Percentiles rank a stretch among this genome's conserved stretches.
Evolutionary conservation across 1,140 invertebrate genomes (phyloP).

Genomic region (Zeugodacus cucurbitae): DNA sequence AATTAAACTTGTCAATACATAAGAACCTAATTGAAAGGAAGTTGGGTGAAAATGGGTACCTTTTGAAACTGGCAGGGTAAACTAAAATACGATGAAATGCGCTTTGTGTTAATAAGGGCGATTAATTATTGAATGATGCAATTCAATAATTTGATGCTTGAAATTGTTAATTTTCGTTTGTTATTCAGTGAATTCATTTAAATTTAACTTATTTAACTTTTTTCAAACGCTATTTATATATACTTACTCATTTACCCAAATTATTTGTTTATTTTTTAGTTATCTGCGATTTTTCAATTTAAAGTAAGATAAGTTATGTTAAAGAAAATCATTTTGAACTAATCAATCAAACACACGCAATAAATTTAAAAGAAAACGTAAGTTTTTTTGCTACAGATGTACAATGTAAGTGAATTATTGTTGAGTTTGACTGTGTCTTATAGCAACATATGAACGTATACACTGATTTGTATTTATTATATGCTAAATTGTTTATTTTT

Average conservation of each 20-base stretch:
- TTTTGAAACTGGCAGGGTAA: neutral
- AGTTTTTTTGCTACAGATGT: neutral
- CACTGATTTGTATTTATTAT: neutral
- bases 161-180: neutral
- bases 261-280: conserved; percentile 20
- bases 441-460: neutral
- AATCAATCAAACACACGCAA: conserved; percentile 1
- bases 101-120: conserved; percentile 5
- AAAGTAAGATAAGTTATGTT: neutral
- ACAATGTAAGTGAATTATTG: neutral
- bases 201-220: neutral
- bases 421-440: conserved; percentile 32
- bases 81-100: neutral
- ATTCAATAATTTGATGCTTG: neutral
- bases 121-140: neutral
- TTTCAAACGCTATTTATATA: neutral
- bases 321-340: conserved; percentile 28
- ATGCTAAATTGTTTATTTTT: neutral
- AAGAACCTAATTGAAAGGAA: neutral
- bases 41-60: neutral
- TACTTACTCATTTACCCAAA: neutral
- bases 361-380: conserved; percentile 7
- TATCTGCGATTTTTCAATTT: neutral
- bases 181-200: neutral
- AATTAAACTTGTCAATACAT: neutral